Base-by-base conservation (phyloP, 2,888 invertebrate genomes). In the Antitype chi region DNA sequence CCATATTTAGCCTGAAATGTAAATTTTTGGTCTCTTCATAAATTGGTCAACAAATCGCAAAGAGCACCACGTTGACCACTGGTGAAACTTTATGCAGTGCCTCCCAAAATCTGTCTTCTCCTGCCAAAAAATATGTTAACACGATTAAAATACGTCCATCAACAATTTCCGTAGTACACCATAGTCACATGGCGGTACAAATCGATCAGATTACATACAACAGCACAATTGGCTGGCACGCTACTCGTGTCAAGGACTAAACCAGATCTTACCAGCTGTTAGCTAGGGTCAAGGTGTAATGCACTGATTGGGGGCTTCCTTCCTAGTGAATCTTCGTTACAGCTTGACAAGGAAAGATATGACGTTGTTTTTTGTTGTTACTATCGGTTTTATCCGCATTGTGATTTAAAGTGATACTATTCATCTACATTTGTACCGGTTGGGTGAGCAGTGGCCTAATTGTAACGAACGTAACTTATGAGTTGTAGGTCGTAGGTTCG, bases 171-270 rank as follows among this genome's bases (percentile, higher is more conserved):
- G 38, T 59, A 55, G n/a, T 66, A 67, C 59, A 47, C 32, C 20
- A 62, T 62, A 52, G 52, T 9, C 25, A 67, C 43, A 71, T 67
- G 52, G 25, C 70, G 68, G 64, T 53, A 63, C 62, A 59, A 80
- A 85, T 88, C 85, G 85, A 87, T 88, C 80, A 73, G 76, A 84
- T 81, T 80, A 80, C 59, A 80, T 53, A 68, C 66, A 20, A 62
- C 76, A 28, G 5, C 78, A 75, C 77, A 82, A 80, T 74, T 78
- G 75, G 57, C 79, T 25, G 52, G 69, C 87, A 82, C 86, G 87
- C 70, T 49, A 80, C 73, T 53, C 74, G 74, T 82, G 88, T 84
- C 87, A 88, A 88, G 88, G 89, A 82, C 78, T 76, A 7, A 15
- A 82, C 80, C 69, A 70, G 85, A 88, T 89, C 80, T 55, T 55